Conservation (phyloP, 2,797 vertebrate species). For the Fistularia tabacaria region DNA sequence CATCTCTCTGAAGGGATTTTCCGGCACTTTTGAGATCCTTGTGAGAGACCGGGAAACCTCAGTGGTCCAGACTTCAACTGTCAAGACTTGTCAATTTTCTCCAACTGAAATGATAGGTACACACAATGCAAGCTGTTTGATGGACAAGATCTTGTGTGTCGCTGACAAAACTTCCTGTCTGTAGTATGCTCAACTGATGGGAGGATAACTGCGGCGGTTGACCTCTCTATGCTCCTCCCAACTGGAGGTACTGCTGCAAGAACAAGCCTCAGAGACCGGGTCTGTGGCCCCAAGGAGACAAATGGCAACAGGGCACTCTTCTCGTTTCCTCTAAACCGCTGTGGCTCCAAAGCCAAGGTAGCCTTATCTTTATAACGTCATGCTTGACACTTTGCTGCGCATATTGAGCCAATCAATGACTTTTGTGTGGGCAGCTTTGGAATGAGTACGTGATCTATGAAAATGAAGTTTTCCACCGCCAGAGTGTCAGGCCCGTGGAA, state of each 20-base stretch:
- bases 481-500: slow-evolving; percentile 49
- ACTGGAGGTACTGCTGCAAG: slow-evolving; percentile 47
- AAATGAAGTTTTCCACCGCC: slow-evolving; percentile 73
- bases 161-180: background rate
- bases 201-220: slow-evolving; percentile 64
- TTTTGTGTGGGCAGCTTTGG: slow-evolving; percentile 46
- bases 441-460: slow-evolving; percentile 69
- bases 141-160: background rate
- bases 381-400: too few relatives aligned
- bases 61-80: slow-evolving; percentile 47
- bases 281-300: slow-evolving; percentile 68
- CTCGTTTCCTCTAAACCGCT: slow-evolving; percentile 70
- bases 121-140: background rate
- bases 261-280: slow-evolving; percentile 57
- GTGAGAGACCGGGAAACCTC: slow-evolving; percentile 60
- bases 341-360: slow-evolving; percentile 70
- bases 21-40: slow-evolving; percentile 67
- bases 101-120: slow-evolving; percentile 73
- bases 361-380: background rate
- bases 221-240: slow-evolving; percentile 54
- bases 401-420: background rate
- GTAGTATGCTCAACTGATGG: slow-evolving; percentile 76
- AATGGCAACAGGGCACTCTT: slow-evolving; percentile 71
- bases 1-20: slow-evolving; percentile 50
- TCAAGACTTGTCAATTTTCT: slow-evolving; percentile 64